Evolutionary conservation across 2,888 invertebrate genomes (phyloP).

Genomic region (Pristionchus exspectatus): DNA sequence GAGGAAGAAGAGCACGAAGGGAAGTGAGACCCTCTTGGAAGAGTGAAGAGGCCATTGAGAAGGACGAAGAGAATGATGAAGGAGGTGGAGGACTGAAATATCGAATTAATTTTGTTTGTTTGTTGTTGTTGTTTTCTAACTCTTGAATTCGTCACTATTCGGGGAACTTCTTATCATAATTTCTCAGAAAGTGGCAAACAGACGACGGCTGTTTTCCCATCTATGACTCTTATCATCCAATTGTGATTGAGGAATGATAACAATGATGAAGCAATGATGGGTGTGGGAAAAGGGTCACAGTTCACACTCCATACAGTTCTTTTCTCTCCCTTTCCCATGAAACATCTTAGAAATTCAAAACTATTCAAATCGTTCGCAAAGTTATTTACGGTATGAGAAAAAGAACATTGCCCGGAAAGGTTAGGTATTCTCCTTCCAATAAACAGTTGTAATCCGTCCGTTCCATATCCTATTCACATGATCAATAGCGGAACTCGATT

Average conservation of each 20-base stretch:
- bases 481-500: conserved; percentile 3
- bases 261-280: conserved; percentile 12
- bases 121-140: not conserved
- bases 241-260: not conserved
- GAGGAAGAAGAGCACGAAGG: conserved; percentile 85
- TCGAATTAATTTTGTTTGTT: not conserved
- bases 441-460: not conserved
- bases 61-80: conserved; percentile 23
- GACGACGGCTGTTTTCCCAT: conserved; percentile 31
- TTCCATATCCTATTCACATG: not conserved
- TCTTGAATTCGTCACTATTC: not conserved
- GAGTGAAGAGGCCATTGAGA: conserved; percentile 54
- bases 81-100: conserved; percentile 30
- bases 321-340: not conserved
- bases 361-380: not conserved
- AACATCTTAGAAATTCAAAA: not conserved
- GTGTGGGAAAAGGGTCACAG: not conserved
- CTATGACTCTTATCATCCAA: conserved; percentile 17
- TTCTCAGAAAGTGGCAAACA: not conserved
- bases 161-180: not conserved
- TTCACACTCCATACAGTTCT: not conserved
- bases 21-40: conserved; percentile 66
- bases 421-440: not conserved
- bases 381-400: no score
- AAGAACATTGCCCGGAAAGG: not conserved